Evolutionary conservation across 2,113 vertebrate genomes (phyloP).

Genomic region (Thalassoma bifasciatum): DNA sequence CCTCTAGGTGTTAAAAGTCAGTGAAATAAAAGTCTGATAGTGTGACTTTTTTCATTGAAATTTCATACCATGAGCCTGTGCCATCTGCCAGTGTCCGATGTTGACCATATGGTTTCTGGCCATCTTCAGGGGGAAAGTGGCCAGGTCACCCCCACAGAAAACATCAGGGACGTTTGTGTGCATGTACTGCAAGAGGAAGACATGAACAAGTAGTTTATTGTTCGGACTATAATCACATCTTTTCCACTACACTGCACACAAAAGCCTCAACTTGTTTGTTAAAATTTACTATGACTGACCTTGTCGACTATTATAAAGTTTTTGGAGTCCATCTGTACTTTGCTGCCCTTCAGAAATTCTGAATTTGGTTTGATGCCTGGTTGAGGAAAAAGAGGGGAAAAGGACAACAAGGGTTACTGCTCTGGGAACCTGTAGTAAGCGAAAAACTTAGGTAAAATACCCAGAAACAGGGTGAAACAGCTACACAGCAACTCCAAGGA

Average conservation of each 20-base stretch:
- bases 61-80: conserved; percentile 85
- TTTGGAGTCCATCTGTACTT: conserved; percentile 75
- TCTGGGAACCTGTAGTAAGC: too few species aligned
- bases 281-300: too few species aligned
- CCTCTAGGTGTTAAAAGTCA: neutral
- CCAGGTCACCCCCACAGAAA: conserved; percentile 86
- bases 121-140: conserved; percentile 83
- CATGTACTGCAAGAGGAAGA: conserved; percentile 81
- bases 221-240: neutral
- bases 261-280: too few species aligned
- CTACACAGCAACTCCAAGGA: too few species aligned
- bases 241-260: too few species aligned
- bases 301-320: conserved; percentile 84
- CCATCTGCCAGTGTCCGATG: conserved; percentile 88
- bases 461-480: too few species aligned
- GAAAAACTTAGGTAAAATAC: too few species aligned
- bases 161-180: conserved; percentile 81
- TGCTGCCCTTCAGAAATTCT: conserved; percentile 77
- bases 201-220: neutral
- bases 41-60: neutral
- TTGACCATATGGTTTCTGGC: conserved; percentile 70
- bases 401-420: neutral
- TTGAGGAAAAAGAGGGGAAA: conserved; percentile 4
- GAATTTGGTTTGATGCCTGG: conserved; percentile 84
- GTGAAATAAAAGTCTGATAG: neutral